phyloP scores from a whole-genome alignment of 2,888 invertebrate species.

The Pammene fasciana region DNA sequence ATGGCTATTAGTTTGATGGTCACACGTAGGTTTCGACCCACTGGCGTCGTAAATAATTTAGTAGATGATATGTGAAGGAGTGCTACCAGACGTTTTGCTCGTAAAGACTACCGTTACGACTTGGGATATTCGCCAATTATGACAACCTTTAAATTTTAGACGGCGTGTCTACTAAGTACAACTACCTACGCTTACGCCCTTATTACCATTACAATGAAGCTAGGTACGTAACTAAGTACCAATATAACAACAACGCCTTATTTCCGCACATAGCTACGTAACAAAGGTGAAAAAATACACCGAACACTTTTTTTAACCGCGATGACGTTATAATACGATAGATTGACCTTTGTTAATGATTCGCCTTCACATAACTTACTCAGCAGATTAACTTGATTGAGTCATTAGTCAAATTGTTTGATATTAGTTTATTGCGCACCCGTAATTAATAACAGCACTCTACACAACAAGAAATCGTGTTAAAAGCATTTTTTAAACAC shows the following conservation, averaged over 20 bases:
- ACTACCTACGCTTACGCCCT: background rate
- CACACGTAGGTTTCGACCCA: slow-evolving; percentile 28
- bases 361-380: slow-evolving; percentile 47
- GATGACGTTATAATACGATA: slow-evolving; percentile 41
- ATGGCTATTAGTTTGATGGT: slow-evolving; percentile 24
- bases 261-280: background rate
- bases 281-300: slow-evolving; percentile 16
- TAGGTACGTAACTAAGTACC: background rate
- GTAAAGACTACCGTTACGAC: slow-evolving; percentile 29
- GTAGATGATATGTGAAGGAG: background rate
- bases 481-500: slow-evolving; percentile 26
- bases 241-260: background rate
- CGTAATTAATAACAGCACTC: slow-evolving; percentile 38
- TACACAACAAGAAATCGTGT: slow-evolving; percentile 32
- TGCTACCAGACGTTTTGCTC: slow-evolving; percentile 27
- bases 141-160: slow-evolving; percentile 63
- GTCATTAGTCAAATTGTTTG: slow-evolving; percentile 48
- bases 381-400: slow-evolving; percentile 49
- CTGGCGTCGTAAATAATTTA: slow-evolving; percentile 30
- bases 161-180: slow-evolving; percentile 48
- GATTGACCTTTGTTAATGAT: slow-evolving; percentile 44
- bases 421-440: slow-evolving; percentile 46
- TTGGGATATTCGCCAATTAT: slow-evolving; percentile 32
- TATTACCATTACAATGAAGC: slow-evolving; percentile 7
- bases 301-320: slow-evolving; percentile 34